Evolutionary conservation across 2,113 vertebrate species (phyloP).

Genomic region (Pteruthius melanotis): DNA sequence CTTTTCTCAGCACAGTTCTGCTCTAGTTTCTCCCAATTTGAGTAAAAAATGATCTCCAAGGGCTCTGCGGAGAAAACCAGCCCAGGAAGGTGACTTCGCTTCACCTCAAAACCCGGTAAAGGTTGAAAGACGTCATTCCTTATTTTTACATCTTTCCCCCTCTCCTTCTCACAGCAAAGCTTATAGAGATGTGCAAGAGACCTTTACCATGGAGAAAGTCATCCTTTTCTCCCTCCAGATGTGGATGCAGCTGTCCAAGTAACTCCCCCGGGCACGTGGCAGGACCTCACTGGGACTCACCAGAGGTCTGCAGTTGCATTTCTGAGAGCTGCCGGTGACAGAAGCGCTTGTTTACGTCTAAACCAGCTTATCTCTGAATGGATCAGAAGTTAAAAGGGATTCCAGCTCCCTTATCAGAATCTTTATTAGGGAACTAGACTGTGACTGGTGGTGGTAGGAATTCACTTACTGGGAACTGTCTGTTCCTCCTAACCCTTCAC

Average conservation of each 20-base stretch:
- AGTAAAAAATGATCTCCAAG: neutral
- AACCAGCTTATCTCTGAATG: neutral
- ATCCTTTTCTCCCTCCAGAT: constrained; percentile 8
- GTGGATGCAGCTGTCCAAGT: constrained; percentile 1
- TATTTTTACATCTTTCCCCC: constrained; percentile 23
- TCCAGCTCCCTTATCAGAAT: constrained; percentile 46
- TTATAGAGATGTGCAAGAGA: neutral
- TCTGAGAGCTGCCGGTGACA: neutral
- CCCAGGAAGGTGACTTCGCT: constrained; percentile 51
- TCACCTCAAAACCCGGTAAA: constrained; percentile 53
- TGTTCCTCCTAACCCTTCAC: neutral
- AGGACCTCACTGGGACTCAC: neutral
- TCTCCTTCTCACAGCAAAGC: neutral
- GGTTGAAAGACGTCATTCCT: constrained; percentile 25
- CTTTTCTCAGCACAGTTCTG: constrained; percentile 49
- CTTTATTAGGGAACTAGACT: constrained; percentile 25
- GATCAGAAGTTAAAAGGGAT: constrained; percentile 61
- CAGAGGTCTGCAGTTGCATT: neutral
- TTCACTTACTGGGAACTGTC: constrained; percentile 11
- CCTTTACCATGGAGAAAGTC: neutral
- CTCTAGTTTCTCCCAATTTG: constrained; percentile 34
- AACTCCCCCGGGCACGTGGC: neutral
- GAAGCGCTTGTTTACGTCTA: constrained; percentile 32
- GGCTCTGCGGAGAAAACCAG: neutral
- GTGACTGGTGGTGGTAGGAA: constrained; percentile 41